Evolutionary conservation across 1,140 invertebrate genomes (phyloP), one percentile per base, ranked within the genome.

Genomic region (Babylonia areolata): DNA sequence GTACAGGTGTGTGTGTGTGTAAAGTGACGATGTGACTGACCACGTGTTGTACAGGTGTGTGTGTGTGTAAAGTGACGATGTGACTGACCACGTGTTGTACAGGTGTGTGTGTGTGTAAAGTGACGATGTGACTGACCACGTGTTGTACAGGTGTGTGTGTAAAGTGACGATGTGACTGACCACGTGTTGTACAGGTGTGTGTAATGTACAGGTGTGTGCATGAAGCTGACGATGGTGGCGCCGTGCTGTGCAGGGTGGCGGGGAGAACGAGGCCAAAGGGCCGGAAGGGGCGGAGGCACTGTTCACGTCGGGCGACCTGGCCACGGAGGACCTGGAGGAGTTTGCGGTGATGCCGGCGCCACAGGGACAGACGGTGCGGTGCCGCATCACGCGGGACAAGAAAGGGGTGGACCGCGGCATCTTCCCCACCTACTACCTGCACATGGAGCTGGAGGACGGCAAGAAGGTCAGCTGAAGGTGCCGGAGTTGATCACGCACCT

Each of bases 391-490:
- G 0, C 94, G 99, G 69, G 99, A 99, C 93, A 96, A 99, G 89
- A 99, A 99, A 94, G 99, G 99, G 77, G 98, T 99, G 96, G 99
- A 99, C 94, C 95, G 98, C 75, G 98, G 98, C 3, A 95, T 99
- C 15, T 99, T 98, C 95, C 99, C 99, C 11, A 99, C 99, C 0
- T 99, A 99, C 95, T 99, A 98, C 94, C 95, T 99, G 90, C 99
- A 99, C 94, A 94, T 99, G 88, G 99, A 99, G 94, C 96, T 97
- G 89, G 98, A 99, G 92, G 98, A 99, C 93, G 98, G 98, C 3
- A 98, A 98, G 95, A 99, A 98, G 95, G 97, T 97, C 92, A 86
- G 88, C 64, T n/a, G n/a, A n/a, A n/a, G n/a, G n/a, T n/a, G n/a
- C n/a, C 39, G 40, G 28, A 33, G 3, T 33, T 28, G 23, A 23